Evolutionary conservation across 2,888 invertebrate species (phyloP), one percentile per base, ranked within the genome.

Genomic region (Campoplex nolae): DNA sequence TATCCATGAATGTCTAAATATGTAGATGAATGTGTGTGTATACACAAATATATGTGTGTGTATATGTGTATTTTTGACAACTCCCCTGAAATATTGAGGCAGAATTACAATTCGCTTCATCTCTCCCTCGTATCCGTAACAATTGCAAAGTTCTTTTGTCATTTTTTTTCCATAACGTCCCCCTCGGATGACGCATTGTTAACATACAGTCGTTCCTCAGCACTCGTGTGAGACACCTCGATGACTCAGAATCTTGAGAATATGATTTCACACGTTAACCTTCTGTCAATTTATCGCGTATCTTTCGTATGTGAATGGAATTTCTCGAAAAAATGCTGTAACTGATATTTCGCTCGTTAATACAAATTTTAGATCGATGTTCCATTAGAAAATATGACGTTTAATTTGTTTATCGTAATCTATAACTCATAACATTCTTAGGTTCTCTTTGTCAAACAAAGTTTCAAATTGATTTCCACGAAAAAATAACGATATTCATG

Each of bases 211-310:
- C 68, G 28, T 13, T 62, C 16, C 32, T 32, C 32, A 32, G 58
- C 28, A 58, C 18, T 38, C 70, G 45, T 75, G 56, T 56, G 56
- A 45, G 45, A 62, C 68, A 80, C 54, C 58, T 70, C 77, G 86
- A 87, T 88, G 87, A 87, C 75, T 88, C 84, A 89, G 84, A 76
- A 74, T 74, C 71, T 79, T 67, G 56, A 78, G 84, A 83, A 83
- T 81, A 88, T 65, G 38, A 68, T 75, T 65, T 75, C 42, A 65
- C 78, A n/a, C 71, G 78, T 74, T 82, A 75, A 87, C 86, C 86
- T 83, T 86, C 74, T 74, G 75, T 86, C 84, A 75, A 56, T 32
- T 35, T 74, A 68, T 78, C 54, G 67, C 35, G 35, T 38, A 54
- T 23, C 0, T 4, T 28, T 51, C 54, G 35, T 38, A 13, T 23